Base-by-base conservation (phyloP, 2,888 invertebrate genomes). In the Drosophila borealis region DNA sequence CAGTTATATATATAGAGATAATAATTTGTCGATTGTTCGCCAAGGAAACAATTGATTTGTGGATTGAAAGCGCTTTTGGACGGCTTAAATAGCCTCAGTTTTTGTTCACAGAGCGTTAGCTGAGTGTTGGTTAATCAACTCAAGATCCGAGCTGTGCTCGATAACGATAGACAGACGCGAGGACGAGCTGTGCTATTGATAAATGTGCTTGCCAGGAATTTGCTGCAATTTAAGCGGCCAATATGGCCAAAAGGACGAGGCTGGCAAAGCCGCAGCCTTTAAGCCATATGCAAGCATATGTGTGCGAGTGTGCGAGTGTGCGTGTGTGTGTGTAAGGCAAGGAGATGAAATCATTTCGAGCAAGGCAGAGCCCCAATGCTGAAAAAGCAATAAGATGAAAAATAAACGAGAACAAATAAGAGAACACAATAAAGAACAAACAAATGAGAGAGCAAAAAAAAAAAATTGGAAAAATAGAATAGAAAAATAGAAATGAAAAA, bases 271-370 rank as follows among this genome's bases (percentile, higher is more conserved):
- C 63, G 33, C 34, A 53, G 54, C 39, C 59, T 65, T 56, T 34
- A 70, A 29, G 29, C 29, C 29, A 29, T 65, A 9, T 54, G 48
- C 48, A 19, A 51, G 25, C 34, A 50, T 71, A 19, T 59, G 42
- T 64, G 29, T 61, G 13, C 46, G 34, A 54, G 36, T 49, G n/a
- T 54, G 45, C 37, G 13, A 21, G 37, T 49, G 48, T 65, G 41
- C 37, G n/a, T 46, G 39, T 50, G 8, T n/a, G 29, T 54, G 13
- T 46, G 21, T 53, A 51, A 55, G 55, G 56, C 73, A 57, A 68
- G 70, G 62, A 76, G 61, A 62, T 69, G 42, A 74, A 81, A 75
- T 83, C 70, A 83, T 83, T 81, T 81, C 60, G 62, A 74, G 49
- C 77, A 50, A 70, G 48, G 60, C 70, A 37, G 21, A 41, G 42